Evolutionary conservation across 2,797 vertebrate genomes (phyloP), one percentile per base, ranked within the genome.

Genomic region (Chelmon rostratus): DNA sequence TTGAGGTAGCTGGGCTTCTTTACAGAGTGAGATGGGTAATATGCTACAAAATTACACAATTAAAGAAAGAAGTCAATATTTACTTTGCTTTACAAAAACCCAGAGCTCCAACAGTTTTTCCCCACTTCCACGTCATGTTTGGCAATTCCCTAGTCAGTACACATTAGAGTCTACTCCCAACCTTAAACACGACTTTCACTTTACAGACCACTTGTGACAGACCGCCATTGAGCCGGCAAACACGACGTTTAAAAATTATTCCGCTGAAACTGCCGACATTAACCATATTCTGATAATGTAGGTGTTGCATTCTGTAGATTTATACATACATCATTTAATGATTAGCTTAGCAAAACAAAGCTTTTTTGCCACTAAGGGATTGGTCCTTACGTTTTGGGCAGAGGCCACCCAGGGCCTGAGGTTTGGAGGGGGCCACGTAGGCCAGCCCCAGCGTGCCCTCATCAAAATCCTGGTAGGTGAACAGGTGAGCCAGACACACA

Each of bases 401-500:
- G 91, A 99, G 96, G 50, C 98, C 98, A 9, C 98, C 98, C 19
- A 98, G 96, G 59, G 96, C 98, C 73, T 96, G 95, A 50, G 95
- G 89, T 91, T 96, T 98, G 82, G 97, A 96, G 46, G 98, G 98
- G 57, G 97, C 98, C 49, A 99, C 98, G 0, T 99, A 99, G 21
- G 98, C 98, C 71, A 99, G 88, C 21, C 98, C 98, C 76, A 99
- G 94, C 0, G 98, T 99, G 61, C 98, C 98, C 94, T 99, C 96
- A 57, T 98, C 98, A 87, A 99, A 99, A 88, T 99, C 98, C 93
- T 99, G 98, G 87, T 99, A 99, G 0, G 98, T 99, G 93, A 99
- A 99, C 66, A 99, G 96, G 89, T 99, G 98, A 54, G 98, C 98
- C 75, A 99, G 96, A 91, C 98, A 99, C 84, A 98, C 98, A 0